phyloP scores from a whole-genome alignment of 2,113 vertebrate genomes.

The Cyanoliseus patagonus region DNA sequence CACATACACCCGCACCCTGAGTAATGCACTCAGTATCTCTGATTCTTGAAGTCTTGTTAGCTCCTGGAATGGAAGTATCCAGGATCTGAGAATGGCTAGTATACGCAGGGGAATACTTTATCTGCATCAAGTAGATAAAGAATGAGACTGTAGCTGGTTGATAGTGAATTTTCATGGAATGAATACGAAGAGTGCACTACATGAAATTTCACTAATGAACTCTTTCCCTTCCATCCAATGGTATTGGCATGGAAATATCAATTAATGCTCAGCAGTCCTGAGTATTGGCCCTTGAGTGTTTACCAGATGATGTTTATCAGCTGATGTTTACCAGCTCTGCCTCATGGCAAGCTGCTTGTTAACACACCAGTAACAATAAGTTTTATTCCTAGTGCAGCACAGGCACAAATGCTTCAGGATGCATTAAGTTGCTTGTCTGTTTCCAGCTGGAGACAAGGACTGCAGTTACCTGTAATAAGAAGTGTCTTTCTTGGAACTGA shows the following conservation, averaged over 20 bases:
- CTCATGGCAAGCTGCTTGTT: not conserved
- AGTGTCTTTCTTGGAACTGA: not conserved
- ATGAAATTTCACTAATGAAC: not conserved
- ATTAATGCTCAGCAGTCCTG: not conserved
- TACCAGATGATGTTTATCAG: not conserved
- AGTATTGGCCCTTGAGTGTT: not conserved
- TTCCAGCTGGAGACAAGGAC: not conserved
- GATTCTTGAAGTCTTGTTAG: not conserved
- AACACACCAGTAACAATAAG: not conserved
- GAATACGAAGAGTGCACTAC: not conserved
- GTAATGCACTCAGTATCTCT: not conserved
- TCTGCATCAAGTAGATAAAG: not conserved
- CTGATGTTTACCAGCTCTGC: not conserved
- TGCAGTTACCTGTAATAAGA: not conserved
- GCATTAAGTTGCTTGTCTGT: not conserved
- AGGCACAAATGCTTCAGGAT: not conserved
- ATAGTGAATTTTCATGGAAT: not conserved
- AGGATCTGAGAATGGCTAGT: not conserved
- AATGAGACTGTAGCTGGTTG: not conserved
- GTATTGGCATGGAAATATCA: not conserved
- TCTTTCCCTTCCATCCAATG: not conserved
- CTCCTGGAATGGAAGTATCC: not conserved
- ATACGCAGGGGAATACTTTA: not conserved
- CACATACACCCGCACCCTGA: not conserved
- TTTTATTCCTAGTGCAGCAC: not conserved